Base-by-base conservation (phyloP, 2,113 vertebrate genomes). In the Myrmophylax atrothorax region DNA sequence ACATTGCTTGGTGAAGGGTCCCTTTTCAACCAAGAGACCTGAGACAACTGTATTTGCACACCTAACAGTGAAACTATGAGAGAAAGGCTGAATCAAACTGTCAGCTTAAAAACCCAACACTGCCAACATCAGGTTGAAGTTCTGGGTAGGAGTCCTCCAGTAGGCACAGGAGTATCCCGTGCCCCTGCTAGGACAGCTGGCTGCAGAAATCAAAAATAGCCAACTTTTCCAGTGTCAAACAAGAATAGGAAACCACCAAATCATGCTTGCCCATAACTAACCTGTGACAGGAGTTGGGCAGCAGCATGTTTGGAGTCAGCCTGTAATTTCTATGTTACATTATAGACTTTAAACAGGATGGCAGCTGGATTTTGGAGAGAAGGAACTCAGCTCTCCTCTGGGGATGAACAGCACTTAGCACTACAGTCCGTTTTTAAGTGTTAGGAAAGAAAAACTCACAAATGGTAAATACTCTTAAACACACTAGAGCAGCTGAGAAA, bases 151-250 rank as follows among this genome's bases (percentile, higher is more conserved):
- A 80, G 55, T 9, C 12, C 6, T 59, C 23, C 55, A 53, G 37
- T n/a, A 42, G n/a, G 15, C 55, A n/a, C 1, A 2, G 18, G 10
- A 44, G 58, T 44, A 79, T 18, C 14, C 47, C 0, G 1, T 42
- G 50, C 22, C 60, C 55, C 62, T 42, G 49, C 52, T 42, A 11
- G 3, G 15, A 47, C 40, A 77, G n/a, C 26, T 74, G 28, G 18
- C 37, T 47, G 37, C 40, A 67, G 68, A 60, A 84, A 49, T 20
- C 38, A 22, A 29, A 64, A 62, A 60, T 1, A 35, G 28, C 9
- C 10, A 8, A 72, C 7, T 35, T 58, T 17, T 52, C 73, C 50
- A 62, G 28, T 38, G 10, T 81, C 59, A 66, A 74, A 66, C 18
- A 50, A 40, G 33, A 90, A 49, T 14, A 80, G 35, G 53, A 72